phyloP scores from a whole-genome alignment of 2,113 vertebrate genomes.

The Tragelaphus imberbis region DNA sequence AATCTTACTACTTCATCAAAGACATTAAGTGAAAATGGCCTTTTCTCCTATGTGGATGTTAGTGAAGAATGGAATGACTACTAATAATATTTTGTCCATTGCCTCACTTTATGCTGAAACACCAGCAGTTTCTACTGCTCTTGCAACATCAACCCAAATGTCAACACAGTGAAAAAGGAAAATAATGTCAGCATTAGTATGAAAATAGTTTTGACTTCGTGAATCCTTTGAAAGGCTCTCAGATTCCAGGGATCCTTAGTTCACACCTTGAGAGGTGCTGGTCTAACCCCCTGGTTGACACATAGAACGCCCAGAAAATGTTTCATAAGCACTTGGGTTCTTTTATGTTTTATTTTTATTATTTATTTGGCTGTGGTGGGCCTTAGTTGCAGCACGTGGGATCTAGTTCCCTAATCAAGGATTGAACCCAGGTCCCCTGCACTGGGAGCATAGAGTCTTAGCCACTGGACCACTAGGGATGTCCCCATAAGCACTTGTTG shows the following conservation, averaged over 20 bases:
- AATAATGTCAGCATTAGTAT: neutral
- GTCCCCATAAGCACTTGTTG: neutral
- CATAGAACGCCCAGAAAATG: neutral
- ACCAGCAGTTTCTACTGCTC: neutral
- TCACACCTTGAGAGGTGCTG: neutral
- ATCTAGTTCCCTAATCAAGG: neutral
- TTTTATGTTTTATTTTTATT: neutral
- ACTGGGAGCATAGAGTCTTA: neutral
- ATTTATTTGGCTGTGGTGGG: neutral
- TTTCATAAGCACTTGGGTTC: neutral
- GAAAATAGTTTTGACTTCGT: neutral
- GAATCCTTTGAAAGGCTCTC: neutral
- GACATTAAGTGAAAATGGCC: neutral
- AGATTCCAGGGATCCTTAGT: neutral
- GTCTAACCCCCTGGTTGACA: neutral
- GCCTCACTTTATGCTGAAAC: neutral
- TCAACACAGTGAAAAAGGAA: conserved; percentile 5
- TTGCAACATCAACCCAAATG: neutral
- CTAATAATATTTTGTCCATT: neutral
- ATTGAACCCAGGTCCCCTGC: neutral
- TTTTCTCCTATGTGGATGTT: neutral
- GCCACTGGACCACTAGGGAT: neutral
- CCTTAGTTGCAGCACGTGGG: neutral
- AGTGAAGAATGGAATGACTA: neutral
- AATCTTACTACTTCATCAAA: neutral